These are phyloP conservation scores for Bucorvus abyssinicus DNA, from an alignment of 2,797 vertebrate species.

Conservation along the genomic window DNA sequence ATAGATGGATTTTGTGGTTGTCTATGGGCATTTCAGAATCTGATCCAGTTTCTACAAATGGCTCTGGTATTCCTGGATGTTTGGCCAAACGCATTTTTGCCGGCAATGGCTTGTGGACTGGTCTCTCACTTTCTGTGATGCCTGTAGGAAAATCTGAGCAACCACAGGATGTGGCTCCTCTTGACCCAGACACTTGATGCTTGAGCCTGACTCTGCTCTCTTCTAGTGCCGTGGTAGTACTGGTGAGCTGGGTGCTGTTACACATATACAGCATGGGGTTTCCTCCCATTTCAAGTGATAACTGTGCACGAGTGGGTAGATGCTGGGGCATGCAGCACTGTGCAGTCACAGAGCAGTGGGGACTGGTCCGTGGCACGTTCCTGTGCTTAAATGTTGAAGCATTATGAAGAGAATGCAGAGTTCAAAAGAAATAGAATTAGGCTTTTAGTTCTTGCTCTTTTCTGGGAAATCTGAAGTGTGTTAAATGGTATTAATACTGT, in stretches of 20 bases:
- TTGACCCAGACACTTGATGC: neutral
- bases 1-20: neutral
- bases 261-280: neutral
- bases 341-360: neutral
- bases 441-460: neutral
- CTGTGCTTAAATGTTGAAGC: neutral
- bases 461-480: neutral
- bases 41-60: neutral
- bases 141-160: neutral
- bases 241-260: neutral
- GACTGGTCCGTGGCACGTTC: rapidly evolving
- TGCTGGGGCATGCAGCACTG: neutral
- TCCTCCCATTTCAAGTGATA: neutral
- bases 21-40: neutral
- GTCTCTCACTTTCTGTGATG: neutral
- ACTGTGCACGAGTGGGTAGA: neutral
- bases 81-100: neutral
- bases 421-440: neutral
- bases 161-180: neutral
- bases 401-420: neutral
- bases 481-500: neutral
- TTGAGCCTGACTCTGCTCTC: neutral
- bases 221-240: neutral
- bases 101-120: neutral
- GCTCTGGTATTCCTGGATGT: neutral